Base-by-base conservation (phyloP, 2,797 vertebrate genomes). In the Morelia viridis region DNA sequence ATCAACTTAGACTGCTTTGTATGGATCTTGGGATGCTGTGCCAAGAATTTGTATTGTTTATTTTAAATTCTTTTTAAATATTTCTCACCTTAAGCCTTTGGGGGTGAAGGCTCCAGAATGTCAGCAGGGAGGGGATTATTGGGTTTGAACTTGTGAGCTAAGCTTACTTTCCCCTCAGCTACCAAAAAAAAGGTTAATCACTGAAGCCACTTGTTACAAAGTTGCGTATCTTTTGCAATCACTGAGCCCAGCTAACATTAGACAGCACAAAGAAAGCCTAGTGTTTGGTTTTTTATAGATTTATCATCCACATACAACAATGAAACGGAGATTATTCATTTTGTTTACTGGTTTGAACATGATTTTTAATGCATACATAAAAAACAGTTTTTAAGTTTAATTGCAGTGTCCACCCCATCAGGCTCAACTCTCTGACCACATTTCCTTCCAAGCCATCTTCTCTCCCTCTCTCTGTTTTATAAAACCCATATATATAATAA, bases 351-450 rank as follows among this genome's bases (percentile, higher is more conserved):
- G 90, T 93, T 94, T 0, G 0, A 96, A 94, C 93, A 88, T 86
- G 92, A 94, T 93, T 96, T 96, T 97, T 95, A 97, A 96, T 92
- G 94, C 88, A 80, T 91, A 95, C 93, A 93, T 95, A 96, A 97
- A 97, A 95, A 94, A 86, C 58, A 57, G 89, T 94, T 96, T 97
- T 96, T 95, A 94, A 93, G 94, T 97, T 96, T 94, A 96, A 97
- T 96, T 95, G 94, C 71, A 85, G 89, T 90, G 57, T 94, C 94
- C 92, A 87, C 86, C 62, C 83, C 95, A 95, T 95, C 93, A 93
- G 24, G 64, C 28, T 87, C 87, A 93, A 95, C 95, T 95, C 95
- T 96, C 92, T 95, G 96, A 58, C 89, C 3, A 0, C 65, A 88
- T 95, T 95, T 94, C 89, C 91, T 94, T 96, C 65, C 89, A 84